phyloP scores from a whole-genome alignment of 2,797 vertebrate genomes.

The Siniperca scherzeri region DNA sequence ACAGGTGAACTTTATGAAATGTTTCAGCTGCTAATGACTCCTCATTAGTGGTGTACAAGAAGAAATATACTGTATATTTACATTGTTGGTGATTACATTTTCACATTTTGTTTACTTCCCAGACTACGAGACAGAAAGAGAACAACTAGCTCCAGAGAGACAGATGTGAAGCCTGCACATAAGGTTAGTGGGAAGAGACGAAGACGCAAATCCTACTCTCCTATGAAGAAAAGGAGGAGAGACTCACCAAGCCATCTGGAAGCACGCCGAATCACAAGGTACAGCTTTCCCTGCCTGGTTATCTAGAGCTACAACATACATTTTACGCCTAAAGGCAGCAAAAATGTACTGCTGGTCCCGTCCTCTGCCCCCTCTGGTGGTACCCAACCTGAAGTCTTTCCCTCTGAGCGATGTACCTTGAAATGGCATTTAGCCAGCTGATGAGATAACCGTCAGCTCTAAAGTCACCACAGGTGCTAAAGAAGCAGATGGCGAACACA shows the following conservation, averaged over 20 bases:
- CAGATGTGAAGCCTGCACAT: constrained; percentile 59
- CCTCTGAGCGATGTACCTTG: constrained; percentile 32
- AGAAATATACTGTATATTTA: constrained; percentile 17
- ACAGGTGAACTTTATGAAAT: constrained; percentile 85
- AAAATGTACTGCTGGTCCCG: constrained; percentile 18
- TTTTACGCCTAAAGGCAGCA: constrained; percentile 32
- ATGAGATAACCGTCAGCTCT: constrained; percentile 48
- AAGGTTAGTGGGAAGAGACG: constrained; percentile 83
- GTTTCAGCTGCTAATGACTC: background rate
- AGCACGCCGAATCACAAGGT: constrained; percentile 98
- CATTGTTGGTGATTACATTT: background rate
- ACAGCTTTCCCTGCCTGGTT: constrained; percentile 9
- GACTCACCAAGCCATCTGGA: constrained; percentile 98
- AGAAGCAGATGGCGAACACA: constrained; percentile 50
- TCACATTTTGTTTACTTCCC: constrained; percentile 26
- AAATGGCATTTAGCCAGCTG: constrained; percentile 53
- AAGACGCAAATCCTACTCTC: constrained; percentile 91
- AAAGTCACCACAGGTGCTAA: constrained; percentile 42
- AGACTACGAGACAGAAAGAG: constrained; percentile 81
- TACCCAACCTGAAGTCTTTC: constrained; percentile 36
- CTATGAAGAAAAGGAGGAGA: constrained; percentile 95
- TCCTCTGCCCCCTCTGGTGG: constrained; percentile 21
- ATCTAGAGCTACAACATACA: constrained; percentile 20
- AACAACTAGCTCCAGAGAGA: constrained; percentile 84
- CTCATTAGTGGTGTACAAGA: background rate